Conservation (phyloP, 2,888 invertebrate species). For the Drosophila melanosoma region DNA sequence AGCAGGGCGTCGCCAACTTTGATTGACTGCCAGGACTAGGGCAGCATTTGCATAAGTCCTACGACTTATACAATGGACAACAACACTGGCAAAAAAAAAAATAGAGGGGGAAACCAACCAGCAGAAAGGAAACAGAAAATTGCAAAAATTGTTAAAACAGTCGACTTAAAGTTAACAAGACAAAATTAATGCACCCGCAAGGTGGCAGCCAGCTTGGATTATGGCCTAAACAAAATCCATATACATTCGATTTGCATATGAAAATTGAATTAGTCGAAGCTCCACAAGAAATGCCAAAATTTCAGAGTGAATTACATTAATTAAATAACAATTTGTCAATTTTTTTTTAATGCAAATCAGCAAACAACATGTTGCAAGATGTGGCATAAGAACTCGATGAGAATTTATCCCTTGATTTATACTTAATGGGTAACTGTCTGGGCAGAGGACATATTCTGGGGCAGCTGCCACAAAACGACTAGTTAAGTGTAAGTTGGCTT, state of each 20-base stretch:
- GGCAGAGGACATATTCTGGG: neutral
- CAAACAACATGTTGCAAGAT: neutral
- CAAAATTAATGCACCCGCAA: conserved; percentile 12
- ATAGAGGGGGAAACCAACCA: neutral
- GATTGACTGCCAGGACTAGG: conserved; percentile 59
- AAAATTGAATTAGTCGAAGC: conserved; percentile 20
- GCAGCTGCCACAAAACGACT: neutral
- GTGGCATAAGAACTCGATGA: neutral
- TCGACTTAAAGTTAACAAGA: conserved; percentile 10
- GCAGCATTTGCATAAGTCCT: conserved; percentile 68
- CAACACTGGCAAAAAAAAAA: conserved; percentile 1
- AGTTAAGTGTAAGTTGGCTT: neutral
- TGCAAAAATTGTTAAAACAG: conserved; percentile 27
- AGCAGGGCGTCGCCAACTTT: conserved; percentile 50
- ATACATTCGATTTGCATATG: conserved; percentile 15
- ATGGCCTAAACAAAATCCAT: conserved; percentile 7
- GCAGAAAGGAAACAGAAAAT: conserved; percentile 13
- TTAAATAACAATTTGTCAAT: conserved; percentile 14
- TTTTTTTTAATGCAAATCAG: neutral
- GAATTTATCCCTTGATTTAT: neutral
- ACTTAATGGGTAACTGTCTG: no score
- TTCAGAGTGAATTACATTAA: conserved; percentile 10
- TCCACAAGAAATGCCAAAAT: neutral
- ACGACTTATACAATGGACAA: conserved; percentile 48
- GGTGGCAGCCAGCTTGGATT: conserved; percentile 16